A percentile compares a stretch with the other conserved stretches of the same genome.
phyloP scores from a whole-genome alignment of 1,140 invertebrate species.

The Procambarus virginalis region DNA sequence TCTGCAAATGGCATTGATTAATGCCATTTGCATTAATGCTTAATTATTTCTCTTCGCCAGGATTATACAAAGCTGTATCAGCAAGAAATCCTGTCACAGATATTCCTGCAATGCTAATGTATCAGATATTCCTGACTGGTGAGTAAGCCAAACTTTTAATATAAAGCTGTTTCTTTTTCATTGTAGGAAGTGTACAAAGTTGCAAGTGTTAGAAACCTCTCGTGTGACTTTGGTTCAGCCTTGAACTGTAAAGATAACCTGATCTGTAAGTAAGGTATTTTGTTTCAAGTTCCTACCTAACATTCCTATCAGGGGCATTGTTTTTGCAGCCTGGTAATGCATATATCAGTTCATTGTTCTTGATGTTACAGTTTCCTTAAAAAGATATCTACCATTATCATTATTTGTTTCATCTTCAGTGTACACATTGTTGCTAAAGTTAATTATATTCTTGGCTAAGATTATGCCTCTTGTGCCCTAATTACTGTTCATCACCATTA shows the following conservation, averaged over 20 bases:
- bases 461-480: too few species aligned
- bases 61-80: conserved; percentile 78
- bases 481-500: too few species aligned
- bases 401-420: too few species aligned
- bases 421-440: too few species aligned
- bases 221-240: conserved; percentile 16
- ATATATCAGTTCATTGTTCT: too few species aligned
- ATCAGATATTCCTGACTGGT: conserved; percentile 92
- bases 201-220: conserved; percentile 26
- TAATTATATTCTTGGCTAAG: too few species aligned
- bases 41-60: conserved; percentile 13
- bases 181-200: conserved; percentile 36
- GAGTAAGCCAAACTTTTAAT: conserved; percentile 20
- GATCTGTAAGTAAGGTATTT: conserved; percentile 28
- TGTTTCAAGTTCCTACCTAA: neutral
- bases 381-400: too few species aligned
- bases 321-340: too few species aligned
- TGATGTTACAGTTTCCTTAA: too few species aligned
- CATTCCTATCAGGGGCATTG: neutral
- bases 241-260: conserved; percentile 30
- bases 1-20: too few species aligned
- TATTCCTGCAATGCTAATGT: conserved; percentile 80
- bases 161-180: conserved; percentile 3
- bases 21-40: neutral
- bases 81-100: conserved; percentile 88